A percentile compares a stretch with the other conserved stretches of the same genome.
Conservation (phyloP, 2,113 vertebrate species). For the Semnornis frantzii region DNA sequence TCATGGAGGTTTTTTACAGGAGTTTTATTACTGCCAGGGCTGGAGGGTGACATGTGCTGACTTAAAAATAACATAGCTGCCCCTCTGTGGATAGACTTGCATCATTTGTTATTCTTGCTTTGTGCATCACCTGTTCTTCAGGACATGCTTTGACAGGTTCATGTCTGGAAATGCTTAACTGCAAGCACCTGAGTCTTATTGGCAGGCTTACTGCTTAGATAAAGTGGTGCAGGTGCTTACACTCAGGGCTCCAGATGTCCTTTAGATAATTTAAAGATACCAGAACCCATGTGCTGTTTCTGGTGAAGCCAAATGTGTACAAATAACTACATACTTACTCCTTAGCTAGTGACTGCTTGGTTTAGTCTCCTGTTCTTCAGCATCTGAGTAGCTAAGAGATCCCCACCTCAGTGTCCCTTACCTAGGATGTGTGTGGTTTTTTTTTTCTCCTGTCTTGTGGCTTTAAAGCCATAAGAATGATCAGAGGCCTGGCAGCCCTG, state of each 20-base stretch:
- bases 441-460: neutral
- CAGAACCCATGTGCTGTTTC: neutral
- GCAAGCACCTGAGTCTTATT: constrained; percentile 26
- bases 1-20: neutral
- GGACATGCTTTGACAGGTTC: neutral
- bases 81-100: neutral
- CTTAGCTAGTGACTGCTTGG: neutral
- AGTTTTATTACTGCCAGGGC: constrained; percentile 28
- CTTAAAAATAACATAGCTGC: neutral
- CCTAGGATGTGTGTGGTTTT: neutral
- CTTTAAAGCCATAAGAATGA: too few species aligned
- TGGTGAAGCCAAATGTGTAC: neutral
- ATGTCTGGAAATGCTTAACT: constrained; percentile 41
- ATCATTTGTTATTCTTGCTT: neutral
- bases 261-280: neutral
- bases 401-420: neutral
- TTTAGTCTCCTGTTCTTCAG: neutral
- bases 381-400: neutral
- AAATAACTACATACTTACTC: neutral
- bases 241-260: constrained; percentile 34
- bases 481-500: too few species aligned
- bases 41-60: neutral
- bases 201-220: constrained; percentile 26
- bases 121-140: neutral
- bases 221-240: constrained; percentile 10